Base-by-base conservation (phyloP, 2,113 vertebrate species). In the Bubalus kerabau region DNA sequence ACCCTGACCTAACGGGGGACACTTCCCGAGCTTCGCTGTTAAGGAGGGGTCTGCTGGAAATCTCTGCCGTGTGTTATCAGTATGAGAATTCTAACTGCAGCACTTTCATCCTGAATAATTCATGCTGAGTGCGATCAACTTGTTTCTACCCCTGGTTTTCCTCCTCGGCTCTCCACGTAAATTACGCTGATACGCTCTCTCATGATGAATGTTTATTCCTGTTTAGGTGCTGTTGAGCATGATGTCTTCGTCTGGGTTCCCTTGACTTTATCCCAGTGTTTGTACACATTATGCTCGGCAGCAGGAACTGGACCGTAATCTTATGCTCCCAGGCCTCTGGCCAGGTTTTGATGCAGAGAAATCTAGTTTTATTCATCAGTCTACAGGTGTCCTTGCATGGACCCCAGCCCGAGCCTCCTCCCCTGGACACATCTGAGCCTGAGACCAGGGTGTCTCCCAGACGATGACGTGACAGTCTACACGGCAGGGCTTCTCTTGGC, bases 121-220 rank as follows among this genome's bases (percentile, higher is more conserved):
- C 15, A 11, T 19, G 3, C 7, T 1, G 7, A 17, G 15, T 5
- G 46, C 11, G 26, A 6, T 10, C 46, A 80, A 2, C 76, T 2
- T 30, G 26, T 19, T 19, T 10, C 46, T 19, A 50, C 15, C 1
- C 36, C 43, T 19, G 26, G 46, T 30, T 30, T 50, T 48, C 76
- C 46, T 50, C 46, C 50, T 50, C 1, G 4, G 46, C 76, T 10
- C 17, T 7, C 23, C 15, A 1, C 5, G 46, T 50, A 11, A 32
- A 50, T 32, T 19, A 6, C 4, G 3, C 46, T 1, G 32, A 4
- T 23, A 3, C 0, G 0, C 23, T 11, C 46, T 48, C 76, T 80
- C 76, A 11, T 2, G 26, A 2, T 32, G 76, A 48, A 11, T 1
- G 4, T 80, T 80, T 6, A 19, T 3, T 19, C 46, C 76, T 17